phyloP scores from a whole-genome alignment of 1,140 invertebrate species.

The Heliconius hermathena region DNA sequence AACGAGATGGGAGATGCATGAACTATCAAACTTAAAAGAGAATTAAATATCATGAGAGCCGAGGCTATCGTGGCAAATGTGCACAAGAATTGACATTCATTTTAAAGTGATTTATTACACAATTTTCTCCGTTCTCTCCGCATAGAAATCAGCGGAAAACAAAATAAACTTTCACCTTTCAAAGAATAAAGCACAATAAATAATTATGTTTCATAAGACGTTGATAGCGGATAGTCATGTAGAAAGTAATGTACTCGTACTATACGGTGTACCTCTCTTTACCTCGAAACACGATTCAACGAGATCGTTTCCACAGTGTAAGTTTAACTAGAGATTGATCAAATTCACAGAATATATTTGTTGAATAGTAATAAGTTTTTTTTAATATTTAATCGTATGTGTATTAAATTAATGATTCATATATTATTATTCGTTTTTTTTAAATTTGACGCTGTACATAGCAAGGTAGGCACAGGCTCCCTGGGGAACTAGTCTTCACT shows the following conservation, averaged over 20 bases:
- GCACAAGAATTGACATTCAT: too few species aligned
- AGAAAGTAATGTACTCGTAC: slow-evolving; percentile 22
- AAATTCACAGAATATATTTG: background rate
- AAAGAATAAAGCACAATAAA: slow-evolving; percentile 17
- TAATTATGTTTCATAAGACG: slow-evolving; percentile 27
- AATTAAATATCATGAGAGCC: too few species aligned
- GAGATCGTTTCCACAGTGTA: slow-evolving; percentile 2
- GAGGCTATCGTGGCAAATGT: too few species aligned
- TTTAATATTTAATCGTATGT: background rate
- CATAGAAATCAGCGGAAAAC: background rate
- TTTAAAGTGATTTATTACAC: too few species aligned
- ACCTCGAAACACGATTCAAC: slow-evolving; percentile 26
- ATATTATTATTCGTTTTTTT: too few species aligned
- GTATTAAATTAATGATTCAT: too few species aligned
- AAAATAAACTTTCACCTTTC: slow-evolving; percentile 15
- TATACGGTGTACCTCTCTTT: slow-evolving; percentile 17
- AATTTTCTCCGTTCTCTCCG: background rate
- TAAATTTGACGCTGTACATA: too few species aligned
- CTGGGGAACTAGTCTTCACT: too few species aligned
- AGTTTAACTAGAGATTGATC: background rate
- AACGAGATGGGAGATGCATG: too few species aligned
- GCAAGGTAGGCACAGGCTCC: too few species aligned
- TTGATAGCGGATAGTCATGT: slow-evolving; percentile 24
- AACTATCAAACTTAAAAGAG: too few species aligned
- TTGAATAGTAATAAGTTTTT: background rate